phyloP scores from a whole-genome alignment of 2,113 vertebrate species.

The Oreamnos americanus region DNA sequence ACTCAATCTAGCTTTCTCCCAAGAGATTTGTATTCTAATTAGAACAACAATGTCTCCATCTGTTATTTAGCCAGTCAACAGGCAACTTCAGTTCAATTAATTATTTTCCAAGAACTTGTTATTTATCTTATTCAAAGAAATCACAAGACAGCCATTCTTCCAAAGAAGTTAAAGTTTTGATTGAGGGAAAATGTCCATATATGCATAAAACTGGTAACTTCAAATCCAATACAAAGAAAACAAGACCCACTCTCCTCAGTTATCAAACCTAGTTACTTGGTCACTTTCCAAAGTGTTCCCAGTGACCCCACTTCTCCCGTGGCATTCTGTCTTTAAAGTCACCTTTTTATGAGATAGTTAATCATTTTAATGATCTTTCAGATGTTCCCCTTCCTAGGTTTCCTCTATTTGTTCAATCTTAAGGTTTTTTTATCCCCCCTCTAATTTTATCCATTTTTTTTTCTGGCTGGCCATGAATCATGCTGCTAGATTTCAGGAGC shows the following conservation, averaged over 20 bases:
- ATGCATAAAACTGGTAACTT: not conserved
- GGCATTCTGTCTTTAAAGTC: not conserved
- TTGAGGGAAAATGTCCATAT: not conserved
- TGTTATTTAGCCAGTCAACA: conserved; percentile 4
- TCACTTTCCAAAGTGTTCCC: conserved; percentile 32
- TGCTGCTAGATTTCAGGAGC: not conserved
- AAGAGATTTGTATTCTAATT: not conserved
- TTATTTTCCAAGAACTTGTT: not conserved
- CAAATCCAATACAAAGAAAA: not conserved
- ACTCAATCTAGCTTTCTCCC: conserved; percentile 30
- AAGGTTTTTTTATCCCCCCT: not conserved
- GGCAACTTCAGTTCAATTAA: conserved; percentile 27
- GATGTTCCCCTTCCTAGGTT: not conserved
- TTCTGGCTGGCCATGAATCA: not conserved
- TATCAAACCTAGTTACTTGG: not conserved
- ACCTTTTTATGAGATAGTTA: conserved; percentile 6
- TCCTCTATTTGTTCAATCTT: not conserved
- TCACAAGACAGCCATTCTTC: conserved; percentile 9
- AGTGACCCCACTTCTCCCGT: not conserved
- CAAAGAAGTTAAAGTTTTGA: conserved; percentile 13
- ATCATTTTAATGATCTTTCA: conserved; percentile 10
- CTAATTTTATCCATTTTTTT: not conserved
- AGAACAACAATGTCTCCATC: conserved; percentile 37
- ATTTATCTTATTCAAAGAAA: conserved; percentile 37
- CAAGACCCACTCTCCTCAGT: not conserved